These are phyloP conservation scores for Ochlodes sylvanus DNA, from an alignment of 2,888 invertebrate species.

Conservation along the genomic window DNA sequence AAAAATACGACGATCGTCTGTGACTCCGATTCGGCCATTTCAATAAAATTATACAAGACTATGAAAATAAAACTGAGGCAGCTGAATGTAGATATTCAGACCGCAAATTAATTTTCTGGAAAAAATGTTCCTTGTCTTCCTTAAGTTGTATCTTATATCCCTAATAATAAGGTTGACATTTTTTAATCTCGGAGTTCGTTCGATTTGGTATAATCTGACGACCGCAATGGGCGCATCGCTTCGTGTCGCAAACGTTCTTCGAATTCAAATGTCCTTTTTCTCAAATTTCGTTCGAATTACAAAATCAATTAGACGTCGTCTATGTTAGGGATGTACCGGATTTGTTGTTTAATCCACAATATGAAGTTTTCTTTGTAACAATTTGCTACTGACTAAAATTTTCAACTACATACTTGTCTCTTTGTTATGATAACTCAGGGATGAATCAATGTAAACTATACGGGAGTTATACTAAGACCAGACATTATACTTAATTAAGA, in stretches of 20 bases:
- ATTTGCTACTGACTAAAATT: neutral
- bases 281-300: constrained; percentile 65
- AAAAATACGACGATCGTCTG: constrained; percentile 43
- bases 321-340: constrained; percentile 49
- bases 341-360: neutral
- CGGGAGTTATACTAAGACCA: too few relatives aligned
- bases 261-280: constrained; percentile 67
- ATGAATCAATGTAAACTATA: too few relatives aligned
- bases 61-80: constrained; percentile 63
- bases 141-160: constrained; percentile 30
- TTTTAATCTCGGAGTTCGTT: constrained; percentile 7
- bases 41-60: constrained; percentile 68
- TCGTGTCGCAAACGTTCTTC: constrained; percentile 59
- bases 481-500: too few relatives aligned
- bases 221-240: constrained; percentile 47
- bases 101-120: constrained; percentile 44
- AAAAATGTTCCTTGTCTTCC: constrained; percentile 24
- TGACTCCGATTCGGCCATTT: constrained; percentile 55
- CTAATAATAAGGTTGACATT: constrained; percentile 24
- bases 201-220: constrained; percentile 16
- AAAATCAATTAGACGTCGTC: constrained; percentile 72
- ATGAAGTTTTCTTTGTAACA: neutral
- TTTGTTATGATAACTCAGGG: too few relatives aligned
- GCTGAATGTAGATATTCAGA: constrained; percentile 42
- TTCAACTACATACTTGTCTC: neutral